A percentile compares a stretch with the other conserved stretches of the same genome.
These are phyloP conservation scores for Xiphophorus birchmanni DNA, from an alignment of 2,797 vertebrate species.

Conservation along the genomic window DNA sequence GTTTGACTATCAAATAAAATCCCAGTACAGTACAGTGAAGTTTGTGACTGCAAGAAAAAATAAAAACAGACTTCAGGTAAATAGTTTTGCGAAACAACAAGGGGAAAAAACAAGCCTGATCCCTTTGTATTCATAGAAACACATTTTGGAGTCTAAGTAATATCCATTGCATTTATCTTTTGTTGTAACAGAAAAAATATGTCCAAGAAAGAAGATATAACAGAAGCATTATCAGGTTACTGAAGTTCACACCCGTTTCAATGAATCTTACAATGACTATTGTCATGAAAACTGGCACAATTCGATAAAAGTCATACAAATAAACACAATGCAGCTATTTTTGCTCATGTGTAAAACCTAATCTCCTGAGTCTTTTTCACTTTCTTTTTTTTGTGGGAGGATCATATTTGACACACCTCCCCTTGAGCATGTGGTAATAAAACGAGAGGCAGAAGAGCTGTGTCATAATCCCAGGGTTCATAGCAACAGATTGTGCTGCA, in stretches of 20 bases:
- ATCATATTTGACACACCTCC: conserved; percentile 10
- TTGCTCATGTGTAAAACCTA: conserved; percentile 17
- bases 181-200: conserved; percentile 12
- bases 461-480: conserved; percentile 20
- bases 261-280: conserved; percentile 33
- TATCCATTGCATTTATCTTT: conserved; percentile 25
- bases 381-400: neutral
- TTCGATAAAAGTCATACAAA: conserved; percentile 12
- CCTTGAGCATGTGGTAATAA: conserved; percentile 8
- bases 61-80: neutral
- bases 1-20: neutral
- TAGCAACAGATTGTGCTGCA: neutral
- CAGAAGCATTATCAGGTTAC: conserved; percentile 50
- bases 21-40: neutral
- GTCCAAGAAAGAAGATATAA: conserved; percentile 14
- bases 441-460: neutral
- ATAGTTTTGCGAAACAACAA: neutral
- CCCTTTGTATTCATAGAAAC: conserved; percentile 11
- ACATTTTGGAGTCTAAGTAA: conserved; percentile 18
- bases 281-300: conserved; percentile 7
- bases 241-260: conserved; percentile 37
- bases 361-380: conserved; percentile 1
- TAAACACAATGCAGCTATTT: conserved; percentile 1
- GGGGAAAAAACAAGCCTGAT: neutral
- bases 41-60: neutral